A percentile compares a stretch with the other conserved stretches of the same genome.
phyloP scores from a whole-genome alignment of 2,888 invertebrate species.

The Griposia aprilina region DNA sequence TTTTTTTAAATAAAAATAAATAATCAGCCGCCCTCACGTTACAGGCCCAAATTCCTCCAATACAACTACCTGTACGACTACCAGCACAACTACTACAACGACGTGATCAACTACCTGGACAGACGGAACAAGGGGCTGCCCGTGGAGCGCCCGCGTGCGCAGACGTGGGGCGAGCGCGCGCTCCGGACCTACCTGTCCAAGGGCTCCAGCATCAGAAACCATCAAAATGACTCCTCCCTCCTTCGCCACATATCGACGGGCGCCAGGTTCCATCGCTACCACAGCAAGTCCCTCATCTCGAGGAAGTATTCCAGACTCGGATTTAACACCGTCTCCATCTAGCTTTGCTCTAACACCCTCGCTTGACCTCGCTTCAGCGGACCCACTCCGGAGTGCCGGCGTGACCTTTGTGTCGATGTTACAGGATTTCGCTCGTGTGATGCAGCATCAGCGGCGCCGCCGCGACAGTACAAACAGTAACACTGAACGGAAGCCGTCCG shows the following conservation, averaged over 20 bases:
- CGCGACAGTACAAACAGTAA: conserved; percentile 67
- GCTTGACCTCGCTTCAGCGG: conserved; percentile 87
- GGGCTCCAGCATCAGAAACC: conserved; percentile 79
- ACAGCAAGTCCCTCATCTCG: conserved; percentile 94
- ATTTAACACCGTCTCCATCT: conserved; percentile 88
- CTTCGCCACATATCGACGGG: conserved; percentile 92
- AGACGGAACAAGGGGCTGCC: conserved; percentile 93
- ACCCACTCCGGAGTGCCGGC: conserved; percentile 77
- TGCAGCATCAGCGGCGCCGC: conserved; percentile 69
- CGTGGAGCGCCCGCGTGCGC: conserved; percentile 94
- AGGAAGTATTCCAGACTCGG: conserved; percentile 92
- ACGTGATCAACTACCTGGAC: conserved; percentile 95
- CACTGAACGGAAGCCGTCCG: conserved; percentile 83
- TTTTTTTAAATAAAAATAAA: no score
- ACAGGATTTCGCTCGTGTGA: conserved; percentile 89
- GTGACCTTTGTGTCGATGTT: conserved; percentile 88
- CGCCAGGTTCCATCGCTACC: conserved; percentile 93
- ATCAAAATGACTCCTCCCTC: conserved; percentile 91
- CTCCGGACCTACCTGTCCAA: conserved; percentile 93
- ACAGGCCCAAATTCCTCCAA: conserved; percentile 94
- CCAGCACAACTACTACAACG: conserved; percentile 96
- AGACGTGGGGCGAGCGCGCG: conserved; percentile 96
- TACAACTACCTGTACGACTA: conserved; percentile 96
- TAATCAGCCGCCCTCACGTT: conserved; percentile 67
- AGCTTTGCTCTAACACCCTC: conserved; percentile 88